phyloP scores from a whole-genome alignment of 2,888 invertebrate species.

The Drosophila pegasa region DNA sequence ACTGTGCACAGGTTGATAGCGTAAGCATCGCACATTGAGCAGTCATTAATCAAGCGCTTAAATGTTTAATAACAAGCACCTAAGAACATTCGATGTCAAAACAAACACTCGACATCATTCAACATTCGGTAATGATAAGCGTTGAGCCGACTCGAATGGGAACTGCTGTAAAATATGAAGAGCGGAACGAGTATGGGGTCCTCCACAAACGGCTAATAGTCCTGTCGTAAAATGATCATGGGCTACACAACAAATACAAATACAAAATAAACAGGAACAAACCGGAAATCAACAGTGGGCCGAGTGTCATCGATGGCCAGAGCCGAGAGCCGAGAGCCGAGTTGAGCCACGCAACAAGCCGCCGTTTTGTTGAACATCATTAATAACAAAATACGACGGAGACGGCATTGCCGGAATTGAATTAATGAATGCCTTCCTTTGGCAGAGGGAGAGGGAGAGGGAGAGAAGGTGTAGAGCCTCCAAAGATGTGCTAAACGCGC shows the following conservation, averaged over 20 bases:
- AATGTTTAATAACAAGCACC: slow-evolving; percentile 64
- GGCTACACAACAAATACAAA: slow-evolving; percentile 33
- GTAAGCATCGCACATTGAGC: slow-evolving; percentile 41
- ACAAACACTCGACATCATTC: slow-evolving; percentile 84
- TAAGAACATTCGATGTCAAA: slow-evolving; percentile 82
- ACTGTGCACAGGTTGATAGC: slow-evolving; percentile 23
- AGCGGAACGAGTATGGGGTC: slow-evolving; percentile 28
- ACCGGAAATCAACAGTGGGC: slow-evolving; percentile 65
- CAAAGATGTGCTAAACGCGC: slow-evolving; percentile 77
- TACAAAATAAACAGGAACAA: slow-evolving; percentile 55
- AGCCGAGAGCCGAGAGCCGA: slow-evolving; percentile 52
- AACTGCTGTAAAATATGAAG: slow-evolving; percentile 50
- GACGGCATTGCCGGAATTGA: slow-evolving; percentile 61
- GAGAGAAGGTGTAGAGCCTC: slow-evolving; percentile 27
- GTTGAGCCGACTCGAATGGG: slow-evolving; percentile 24
- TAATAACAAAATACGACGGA: slow-evolving; percentile 81
- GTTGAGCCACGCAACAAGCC: slow-evolving; percentile 49
- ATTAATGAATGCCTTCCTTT: slow-evolving; percentile 76
- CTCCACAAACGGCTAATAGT: slow-evolving; percentile 36
- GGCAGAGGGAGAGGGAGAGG: slow-evolving; percentile 1
- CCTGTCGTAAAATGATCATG: slow-evolving; percentile 47
- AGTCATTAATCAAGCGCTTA: slow-evolving; percentile 75
- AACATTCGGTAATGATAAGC: slow-evolving; percentile 82
- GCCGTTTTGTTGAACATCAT: slow-evolving; percentile 83
- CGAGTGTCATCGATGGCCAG: slow-evolving; percentile 61